A percentile compares a stretch with the other conserved stretches of the same genome.
Conservation (phyloP, 2,113 vertebrate genomes). For the Mus musculus region DNA sequence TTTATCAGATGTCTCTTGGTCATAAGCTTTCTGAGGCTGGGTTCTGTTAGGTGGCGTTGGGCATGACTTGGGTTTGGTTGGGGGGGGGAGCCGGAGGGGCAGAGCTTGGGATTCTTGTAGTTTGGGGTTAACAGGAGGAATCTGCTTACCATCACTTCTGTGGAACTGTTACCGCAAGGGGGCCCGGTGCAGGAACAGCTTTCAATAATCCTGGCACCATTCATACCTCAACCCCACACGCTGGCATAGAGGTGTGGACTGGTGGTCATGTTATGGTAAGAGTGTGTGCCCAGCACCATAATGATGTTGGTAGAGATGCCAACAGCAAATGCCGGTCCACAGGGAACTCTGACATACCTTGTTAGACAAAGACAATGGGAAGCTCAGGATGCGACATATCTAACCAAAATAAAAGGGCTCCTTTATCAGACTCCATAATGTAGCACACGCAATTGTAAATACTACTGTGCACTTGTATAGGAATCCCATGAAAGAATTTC, state of each 20-base stretch:
- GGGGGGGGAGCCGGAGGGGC: neutral
- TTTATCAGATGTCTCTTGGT: neutral
- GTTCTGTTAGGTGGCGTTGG: neutral
- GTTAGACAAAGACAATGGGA: neutral
- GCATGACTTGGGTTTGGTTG: neutral
- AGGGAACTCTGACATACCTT: neutral
- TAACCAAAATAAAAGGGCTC: neutral
- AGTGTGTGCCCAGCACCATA: neutral
- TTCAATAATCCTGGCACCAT: neutral
- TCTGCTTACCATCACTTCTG: neutral
- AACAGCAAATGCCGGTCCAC: neutral
- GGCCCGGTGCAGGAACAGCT: neutral
- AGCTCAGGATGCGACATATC: neutral
- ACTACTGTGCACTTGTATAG: neutral
- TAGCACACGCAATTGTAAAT: neutral
- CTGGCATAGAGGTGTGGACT: neutral
- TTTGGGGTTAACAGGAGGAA: no score
- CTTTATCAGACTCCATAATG: neutral
- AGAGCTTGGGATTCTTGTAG: neutral
- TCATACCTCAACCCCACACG: accelerated
- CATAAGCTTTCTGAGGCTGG: neutral
- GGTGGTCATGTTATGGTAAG: neutral
- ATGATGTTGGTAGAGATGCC: neutral
- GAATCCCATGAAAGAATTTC: neutral
- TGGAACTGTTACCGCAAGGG: neutral